Conservation (phyloP, 1,140 invertebrate genomes). For the Drosophila leontia region DNA sequence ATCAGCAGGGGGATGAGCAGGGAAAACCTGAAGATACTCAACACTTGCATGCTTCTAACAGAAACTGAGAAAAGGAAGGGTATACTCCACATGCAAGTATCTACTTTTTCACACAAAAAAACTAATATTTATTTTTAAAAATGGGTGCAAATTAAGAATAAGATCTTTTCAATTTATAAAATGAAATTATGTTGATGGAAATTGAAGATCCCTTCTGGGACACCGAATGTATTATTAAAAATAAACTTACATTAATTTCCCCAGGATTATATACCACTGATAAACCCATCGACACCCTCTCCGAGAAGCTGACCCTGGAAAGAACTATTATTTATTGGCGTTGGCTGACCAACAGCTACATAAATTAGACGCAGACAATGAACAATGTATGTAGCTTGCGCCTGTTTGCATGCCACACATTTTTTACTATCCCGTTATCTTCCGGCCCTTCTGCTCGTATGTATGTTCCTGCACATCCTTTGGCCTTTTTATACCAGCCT, state of each 20-base stretch:
- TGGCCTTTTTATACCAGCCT: slow-evolving; percentile 6
- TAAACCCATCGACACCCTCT: slow-evolving; percentile 23
- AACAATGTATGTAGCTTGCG: slow-evolving; percentile 60
- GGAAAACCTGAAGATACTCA: background rate
- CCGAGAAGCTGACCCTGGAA: background rate
- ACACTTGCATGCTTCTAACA: background rate
- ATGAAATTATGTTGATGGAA: too few relatives aligned
- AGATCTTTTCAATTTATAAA: too few relatives aligned
- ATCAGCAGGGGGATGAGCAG: slow-evolving; percentile 16
- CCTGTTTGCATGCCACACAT: slow-evolving; percentile 67
- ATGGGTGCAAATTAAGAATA: too few relatives aligned
- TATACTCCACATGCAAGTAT: background rate
- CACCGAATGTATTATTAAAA: background rate
- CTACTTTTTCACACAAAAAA: background rate
- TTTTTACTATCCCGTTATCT: slow-evolving; percentile 37
- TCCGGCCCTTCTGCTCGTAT: slow-evolving; percentile 9
- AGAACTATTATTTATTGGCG: slow-evolving; percentile 64
- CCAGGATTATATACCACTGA: background rate
- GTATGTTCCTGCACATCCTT: slow-evolving; percentile 19
- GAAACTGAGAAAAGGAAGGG: background rate
- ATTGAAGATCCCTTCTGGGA: too few relatives aligned
- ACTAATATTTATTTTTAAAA: background rate
- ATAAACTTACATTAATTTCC: accelerated
- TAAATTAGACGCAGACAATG: slow-evolving; percentile 78
- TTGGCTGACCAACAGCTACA: slow-evolving; percentile 58